Conservation (phyloP, 2,888 invertebrate genomes). For the Campoletis raptor region DNA sequence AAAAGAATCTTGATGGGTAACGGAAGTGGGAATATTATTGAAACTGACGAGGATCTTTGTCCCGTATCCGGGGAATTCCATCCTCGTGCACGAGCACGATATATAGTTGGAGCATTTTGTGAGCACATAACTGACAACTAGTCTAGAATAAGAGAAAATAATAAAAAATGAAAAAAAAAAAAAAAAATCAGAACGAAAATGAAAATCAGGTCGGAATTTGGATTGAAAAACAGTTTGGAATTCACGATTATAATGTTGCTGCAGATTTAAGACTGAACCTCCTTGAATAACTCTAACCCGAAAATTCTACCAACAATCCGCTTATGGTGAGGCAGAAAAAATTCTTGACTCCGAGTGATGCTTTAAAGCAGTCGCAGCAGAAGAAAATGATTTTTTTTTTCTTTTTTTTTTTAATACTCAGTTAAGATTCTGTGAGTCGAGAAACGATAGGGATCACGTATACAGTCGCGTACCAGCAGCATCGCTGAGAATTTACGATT, state of each 20-base stretch:
- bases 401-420: not conserved
- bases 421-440: constrained; percentile 2
- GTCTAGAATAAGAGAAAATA: not conserved
- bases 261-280: not conserved
- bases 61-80: constrained; percentile 27
- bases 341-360: not conserved
- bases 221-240: not conserved
- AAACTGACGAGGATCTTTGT: constrained; percentile 39
- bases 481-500: constrained; percentile 40
- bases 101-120: not conserved
- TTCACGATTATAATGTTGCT: not conserved
- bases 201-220: not conserved
- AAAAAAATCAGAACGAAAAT: not conserved
- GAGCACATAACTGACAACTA: constrained; percentile 14
- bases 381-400: not conserved
- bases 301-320: not conserved
- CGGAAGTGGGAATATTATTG: constrained; percentile 35
- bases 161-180: not conserved
- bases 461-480: constrained; percentile 9
- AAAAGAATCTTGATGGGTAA: constrained; percentile 44
- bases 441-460: constrained; percentile 34
- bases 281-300: not conserved
- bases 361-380: not conserved
- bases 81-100: constrained; percentile 24
- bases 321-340: not conserved